Percentiles rank a stretch among this genome's conserved stretches.
phyloP scores from a whole-genome alignment of 2,113 vertebrate species.

The Corvus moneduloides region DNA sequence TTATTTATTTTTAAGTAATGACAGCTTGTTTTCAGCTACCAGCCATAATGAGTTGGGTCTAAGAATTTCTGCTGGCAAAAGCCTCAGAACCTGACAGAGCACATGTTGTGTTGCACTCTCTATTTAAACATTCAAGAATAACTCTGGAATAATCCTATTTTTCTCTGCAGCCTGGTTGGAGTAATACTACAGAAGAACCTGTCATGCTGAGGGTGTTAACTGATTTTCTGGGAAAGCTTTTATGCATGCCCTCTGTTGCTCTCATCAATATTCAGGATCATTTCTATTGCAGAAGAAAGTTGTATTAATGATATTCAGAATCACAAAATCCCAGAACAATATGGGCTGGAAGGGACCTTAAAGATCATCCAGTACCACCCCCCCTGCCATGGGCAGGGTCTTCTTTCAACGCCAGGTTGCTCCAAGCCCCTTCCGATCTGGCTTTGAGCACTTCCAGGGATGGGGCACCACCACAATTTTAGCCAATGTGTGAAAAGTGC shows the following conservation, averaged over 20 bases:
- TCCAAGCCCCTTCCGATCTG: background rate
- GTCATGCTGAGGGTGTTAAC: background rate
- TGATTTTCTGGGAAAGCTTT: background rate
- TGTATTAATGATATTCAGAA: background rate
- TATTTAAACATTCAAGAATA: background rate
- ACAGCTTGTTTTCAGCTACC: background rate
- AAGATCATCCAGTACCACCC: background rate
- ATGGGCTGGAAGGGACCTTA: background rate
- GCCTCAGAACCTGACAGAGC: background rate
- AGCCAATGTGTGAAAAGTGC: accelerated
- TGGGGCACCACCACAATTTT: background rate
- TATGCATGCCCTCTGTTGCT: background rate
- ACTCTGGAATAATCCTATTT: background rate
- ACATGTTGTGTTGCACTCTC: background rate
- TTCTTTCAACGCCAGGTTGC: background rate
- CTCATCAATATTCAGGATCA: background rate
- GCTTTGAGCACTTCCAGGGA: background rate
- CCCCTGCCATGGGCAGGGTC: background rate
- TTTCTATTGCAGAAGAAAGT: background rate
- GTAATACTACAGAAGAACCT: background rate
- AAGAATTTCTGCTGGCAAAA: constrained; percentile 4
- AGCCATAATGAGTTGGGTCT: background rate
- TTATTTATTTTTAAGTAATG: background rate
- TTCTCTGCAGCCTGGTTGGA: background rate
- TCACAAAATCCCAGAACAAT: background rate